Conservation (phyloP, 1,140 invertebrate species). For the Aphaenogaster floridana region DNA sequence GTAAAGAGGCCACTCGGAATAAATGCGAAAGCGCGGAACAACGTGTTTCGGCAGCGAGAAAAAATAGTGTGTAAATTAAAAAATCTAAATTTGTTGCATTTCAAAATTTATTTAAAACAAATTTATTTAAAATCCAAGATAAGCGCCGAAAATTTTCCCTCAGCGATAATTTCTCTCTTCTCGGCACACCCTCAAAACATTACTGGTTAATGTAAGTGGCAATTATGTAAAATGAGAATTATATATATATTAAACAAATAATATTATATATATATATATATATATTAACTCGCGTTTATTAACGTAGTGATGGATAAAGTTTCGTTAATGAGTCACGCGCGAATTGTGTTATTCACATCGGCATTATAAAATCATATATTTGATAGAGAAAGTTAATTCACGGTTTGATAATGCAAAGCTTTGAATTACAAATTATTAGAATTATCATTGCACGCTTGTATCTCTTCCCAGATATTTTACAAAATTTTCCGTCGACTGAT, state of each 20-base stretch:
- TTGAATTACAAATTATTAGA: slow-evolving; percentile 55
- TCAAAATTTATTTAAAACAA: background rate
- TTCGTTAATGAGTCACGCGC: background rate
- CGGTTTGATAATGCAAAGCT: slow-evolving; percentile 32
- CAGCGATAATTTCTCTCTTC: background rate
- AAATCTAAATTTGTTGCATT: background rate
- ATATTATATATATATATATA: background rate
- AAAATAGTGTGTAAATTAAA: background rate
- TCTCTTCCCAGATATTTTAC: slow-evolving; percentile 33
- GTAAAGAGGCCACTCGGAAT: background rate
- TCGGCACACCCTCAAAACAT: background rate
- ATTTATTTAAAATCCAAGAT: background rate
- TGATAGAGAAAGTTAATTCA: slow-evolving; percentile 40
- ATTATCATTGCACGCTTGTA: slow-evolving; percentile 22
- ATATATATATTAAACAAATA: background rate
- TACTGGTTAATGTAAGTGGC: background rate
- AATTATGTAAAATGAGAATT: background rate
- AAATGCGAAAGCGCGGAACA: background rate
- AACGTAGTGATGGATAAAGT: background rate
- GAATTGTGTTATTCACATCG: slow-evolving; percentile 9
- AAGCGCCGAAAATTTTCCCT: background rate
- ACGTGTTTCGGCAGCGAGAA: background rate
- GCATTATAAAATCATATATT: slow-evolving; percentile 43
- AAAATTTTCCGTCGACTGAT: slow-evolving; percentile 34
- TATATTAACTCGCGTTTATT: slow-evolving; percentile 15